A percentile compares a stretch with the other conserved stretches of the same genome.
phyloP scores from a whole-genome alignment of 1,140 invertebrate species.

The Calycopis cecrops region DNA sequence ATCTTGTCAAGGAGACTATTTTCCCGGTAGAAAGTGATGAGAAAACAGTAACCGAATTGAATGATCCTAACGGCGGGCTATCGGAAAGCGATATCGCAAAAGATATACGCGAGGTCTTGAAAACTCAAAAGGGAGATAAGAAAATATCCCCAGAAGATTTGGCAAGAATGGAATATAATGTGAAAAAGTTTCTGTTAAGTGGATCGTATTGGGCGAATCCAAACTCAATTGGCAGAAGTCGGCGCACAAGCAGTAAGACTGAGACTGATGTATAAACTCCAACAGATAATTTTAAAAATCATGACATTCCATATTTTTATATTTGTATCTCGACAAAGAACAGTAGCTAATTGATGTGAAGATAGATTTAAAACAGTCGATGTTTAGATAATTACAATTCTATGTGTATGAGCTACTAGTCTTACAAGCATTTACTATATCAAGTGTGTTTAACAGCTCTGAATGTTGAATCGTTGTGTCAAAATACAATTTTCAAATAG shows the following conservation, averaged over 20 bases:
- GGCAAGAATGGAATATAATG: slow-evolving; percentile 78
- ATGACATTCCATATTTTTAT: slow-evolving; percentile 40
- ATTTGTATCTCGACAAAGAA: slow-evolving; percentile 18
- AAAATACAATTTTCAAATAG: slow-evolving; percentile 8
- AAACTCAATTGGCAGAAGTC: slow-evolving; percentile 41
- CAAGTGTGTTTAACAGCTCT: slow-evolving; percentile 15
- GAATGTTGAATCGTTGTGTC: slow-evolving; percentile 15
- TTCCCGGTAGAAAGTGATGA: slow-evolving; percentile 58
- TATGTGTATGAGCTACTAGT: not conserved
- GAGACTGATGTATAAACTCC: slow-evolving; percentile 74
- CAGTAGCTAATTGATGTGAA: slow-evolving; percentile 6
- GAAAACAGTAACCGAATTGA: slow-evolving; percentile 51
- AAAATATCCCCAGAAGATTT: slow-evolving; percentile 70
- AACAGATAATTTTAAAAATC: slow-evolving; percentile 31
- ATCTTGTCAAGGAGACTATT: slow-evolving; percentile 57
- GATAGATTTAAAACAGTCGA: slow-evolving; percentile 14
- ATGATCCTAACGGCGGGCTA: slow-evolving; percentile 19
- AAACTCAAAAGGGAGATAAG: slow-evolving; percentile 43
- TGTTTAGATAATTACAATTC: slow-evolving; percentile 7
- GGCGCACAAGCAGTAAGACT: slow-evolving; percentile 73
- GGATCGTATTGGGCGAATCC: slow-evolving; percentile 76
- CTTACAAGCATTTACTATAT: slow-evolving; percentile 3
- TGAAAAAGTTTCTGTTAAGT: slow-evolving; percentile 77
- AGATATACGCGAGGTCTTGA: slow-evolving; percentile 41
- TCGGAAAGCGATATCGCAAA: slow-evolving; percentile 38